Evolutionary conservation across 2,888 invertebrate genomes (phyloP), one percentile per base, ranked within the genome.

Genomic region (Zhuqinia jingwanae): DNA sequence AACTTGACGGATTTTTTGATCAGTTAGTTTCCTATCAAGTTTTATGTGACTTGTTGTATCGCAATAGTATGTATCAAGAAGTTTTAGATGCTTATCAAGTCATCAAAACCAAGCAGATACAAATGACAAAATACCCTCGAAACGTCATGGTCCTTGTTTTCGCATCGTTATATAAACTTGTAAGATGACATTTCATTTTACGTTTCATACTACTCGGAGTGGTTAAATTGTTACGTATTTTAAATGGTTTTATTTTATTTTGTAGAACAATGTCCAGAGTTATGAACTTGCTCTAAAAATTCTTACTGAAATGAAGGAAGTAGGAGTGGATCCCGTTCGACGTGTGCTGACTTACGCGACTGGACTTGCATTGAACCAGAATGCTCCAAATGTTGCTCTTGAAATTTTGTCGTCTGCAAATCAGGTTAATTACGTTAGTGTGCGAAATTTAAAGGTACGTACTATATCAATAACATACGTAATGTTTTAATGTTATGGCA

Each of bases 151-250:
- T 95, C n/a, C 91, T 96, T 47, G 93, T 94, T 3, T 92, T 95
- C 89, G 96, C 95, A 56, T 94, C 95, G 25, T 96, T 95, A 91
- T 96, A 95, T 91, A 96, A 96, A 94, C 92, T 96, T 93, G 96
- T 96, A 92, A 93, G 91, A 45, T n/a, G n/a, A n/a, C n/a, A n/a
- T n/a, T n/a, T n/a, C n/a, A n/a, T n/a, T n/a, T n/a, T n/a, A n/a
- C n/a, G n/a, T n/a, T n/a, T n/a, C n/a, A n/a, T n/a, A n/a, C n/a
- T n/a, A n/a, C n/a, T n/a, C n/a, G n/a, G n/a, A n/a, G n/a, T n/a
- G n/a, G n/a, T n/a, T 50, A 25, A 42, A 60, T 45, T 20, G 60
- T 17, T 20, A 17, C 17, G 50, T 76, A 56, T 30, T 70, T 53
- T 56, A 6, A 20, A 6, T 56, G 3, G 8, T 20, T 20, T 20